Evolutionary conservation across 1,140 invertebrate genomes (phyloP), one percentile per base, ranked within the genome.

Genomic region (Euura lappo): DNA sequence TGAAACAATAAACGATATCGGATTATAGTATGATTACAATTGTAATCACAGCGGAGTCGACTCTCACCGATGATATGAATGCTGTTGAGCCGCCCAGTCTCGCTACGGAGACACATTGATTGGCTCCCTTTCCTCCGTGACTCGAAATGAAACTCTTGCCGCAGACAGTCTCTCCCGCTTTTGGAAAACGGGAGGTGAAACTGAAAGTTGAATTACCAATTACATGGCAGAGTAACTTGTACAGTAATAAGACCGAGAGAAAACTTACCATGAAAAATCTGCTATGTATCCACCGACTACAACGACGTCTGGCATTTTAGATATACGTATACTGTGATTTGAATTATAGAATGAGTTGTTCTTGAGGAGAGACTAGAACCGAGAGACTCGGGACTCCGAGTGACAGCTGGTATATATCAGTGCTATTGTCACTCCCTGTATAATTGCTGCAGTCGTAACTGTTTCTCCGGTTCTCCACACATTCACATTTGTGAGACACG

Each of bases 71-170:
- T 67, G 94, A 93, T 80, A 99, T 89, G 86, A 99, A 91, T 6
- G 92, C 89, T 10, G 93, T 92, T 64, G 91, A 90, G 51, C 93
- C 94, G 68, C 97, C 97, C 47, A 98, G 89, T 83, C 93, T 94
- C 0, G 94, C 92, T 28, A 96, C 95, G 72, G 95, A 93, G 3
- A 99, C 91, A 88, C 96, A 97, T 87, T 99, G 97, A 89, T 99
- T 99, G 8, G 97, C 97, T 42, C 98, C 98, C 89, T 99, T 99
- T 1, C 98, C 98, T 44, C 98, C 98, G 89, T 92, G 97, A 51
- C 95, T 96, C 64, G 93, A 93, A 67, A 89, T 87, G 87, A 98
- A 99, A 79, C 93, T 92, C 68, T 87, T 90, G 42, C 97, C 98
- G 83, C 93, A 90, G 51, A 99, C 80, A 0, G 98, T 99, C 90